phyloP scores from a whole-genome alignment of 1,140 invertebrate genomes.

The Cherax destructor region DNA sequence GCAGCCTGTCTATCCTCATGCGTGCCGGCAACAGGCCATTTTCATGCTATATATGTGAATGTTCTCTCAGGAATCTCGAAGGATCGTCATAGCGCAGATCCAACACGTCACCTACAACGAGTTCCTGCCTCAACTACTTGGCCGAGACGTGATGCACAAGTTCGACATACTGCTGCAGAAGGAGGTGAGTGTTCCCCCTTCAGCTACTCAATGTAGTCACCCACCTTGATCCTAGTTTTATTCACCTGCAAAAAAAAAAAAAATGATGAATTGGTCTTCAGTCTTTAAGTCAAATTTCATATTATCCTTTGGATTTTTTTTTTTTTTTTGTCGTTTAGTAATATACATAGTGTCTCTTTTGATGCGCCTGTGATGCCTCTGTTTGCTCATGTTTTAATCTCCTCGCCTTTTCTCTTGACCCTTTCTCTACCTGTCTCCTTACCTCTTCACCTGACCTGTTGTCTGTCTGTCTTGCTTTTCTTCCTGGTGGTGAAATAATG shows the following conservation, averaged over 20 bases:
- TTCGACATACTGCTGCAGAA: slow-evolving; percentile 74
- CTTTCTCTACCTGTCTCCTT: background rate
- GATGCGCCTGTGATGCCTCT: background rate
- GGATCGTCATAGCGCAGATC: slow-evolving; percentile 92
- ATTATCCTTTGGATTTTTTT: background rate
- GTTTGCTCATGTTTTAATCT: background rate
- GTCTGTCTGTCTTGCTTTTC: too few relatives aligned
- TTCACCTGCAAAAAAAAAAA: too few relatives aligned
- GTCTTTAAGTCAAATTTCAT: too few relatives aligned
- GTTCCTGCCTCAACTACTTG: slow-evolving; percentile 93
- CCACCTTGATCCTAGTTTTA: too few relatives aligned
- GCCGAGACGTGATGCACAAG: slow-evolving; percentile 94
- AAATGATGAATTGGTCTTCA: too few relatives aligned
- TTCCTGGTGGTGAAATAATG: too few relatives aligned
- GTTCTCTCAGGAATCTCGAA: slow-evolving; percentile 83
- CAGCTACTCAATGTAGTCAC: too few relatives aligned
- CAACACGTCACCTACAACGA: slow-evolving; percentile 97
- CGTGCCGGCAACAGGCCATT: too few relatives aligned
- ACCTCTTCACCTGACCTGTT: background rate
- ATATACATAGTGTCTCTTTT: too few relatives aligned
- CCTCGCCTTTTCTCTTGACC: background rate
- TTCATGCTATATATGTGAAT: slow-evolving; percentile 68
- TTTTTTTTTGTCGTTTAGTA: background rate
- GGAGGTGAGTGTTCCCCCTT: slow-evolving; percentile 68
- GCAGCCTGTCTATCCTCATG: background rate